phyloP scores from a whole-genome alignment of 2,888 invertebrate genomes.

The Cactoblastis cactorum region DNA sequence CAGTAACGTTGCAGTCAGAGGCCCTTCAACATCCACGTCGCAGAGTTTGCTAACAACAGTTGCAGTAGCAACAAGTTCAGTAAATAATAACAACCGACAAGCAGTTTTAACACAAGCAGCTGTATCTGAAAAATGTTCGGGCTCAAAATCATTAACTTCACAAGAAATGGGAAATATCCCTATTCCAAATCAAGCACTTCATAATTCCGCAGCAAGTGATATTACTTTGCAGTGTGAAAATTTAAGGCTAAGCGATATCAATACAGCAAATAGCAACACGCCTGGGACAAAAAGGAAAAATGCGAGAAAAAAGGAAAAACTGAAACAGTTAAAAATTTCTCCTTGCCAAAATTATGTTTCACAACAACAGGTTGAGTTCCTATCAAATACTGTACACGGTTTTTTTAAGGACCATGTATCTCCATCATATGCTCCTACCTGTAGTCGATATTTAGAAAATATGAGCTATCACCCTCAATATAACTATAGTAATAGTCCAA shows the following conservation, averaged over 20 bases:
- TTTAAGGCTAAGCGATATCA: slow-evolving; percentile 34
- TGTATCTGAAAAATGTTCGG: slow-evolving; percentile 25
- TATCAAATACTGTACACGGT: slow-evolving; percentile 43
- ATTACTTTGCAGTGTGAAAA: slow-evolving; percentile 31
- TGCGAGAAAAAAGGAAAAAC: slow-evolving; percentile 48
- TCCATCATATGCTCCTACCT: slow-evolving; percentile 50
- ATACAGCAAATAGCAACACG: slow-evolving; percentile 24
- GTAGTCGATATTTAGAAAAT: slow-evolving; percentile 61
- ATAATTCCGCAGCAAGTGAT: slow-evolving; percentile 29
- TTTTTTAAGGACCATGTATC: slow-evolving; percentile 46
- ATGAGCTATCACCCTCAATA: slow-evolving; percentile 58
- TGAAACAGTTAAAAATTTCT: slow-evolving; percentile 48
- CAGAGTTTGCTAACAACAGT: slow-evolving; percentile 38
- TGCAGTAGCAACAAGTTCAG: slow-evolving; percentile 32
- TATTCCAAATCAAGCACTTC: slow-evolving; percentile 21
- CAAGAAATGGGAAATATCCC: slow-evolving; percentile 16
- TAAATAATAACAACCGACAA: slow-evolving; percentile 31
- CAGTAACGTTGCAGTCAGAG: slow-evolving; percentile 35
- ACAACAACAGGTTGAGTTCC: slow-evolving; percentile 26
- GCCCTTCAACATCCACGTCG: slow-evolving; percentile 43
- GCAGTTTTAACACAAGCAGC: slow-evolving; percentile 22
- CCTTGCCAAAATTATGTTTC: slow-evolving; percentile 25
- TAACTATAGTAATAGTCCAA: slow-evolving; percentile 43
- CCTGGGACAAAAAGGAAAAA: slow-evolving; percentile 46
- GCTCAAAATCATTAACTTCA: slow-evolving; percentile 19